Conservation (phyloP, 2,797 vertebrate species). For the Tenualosa ilisha region DNA sequence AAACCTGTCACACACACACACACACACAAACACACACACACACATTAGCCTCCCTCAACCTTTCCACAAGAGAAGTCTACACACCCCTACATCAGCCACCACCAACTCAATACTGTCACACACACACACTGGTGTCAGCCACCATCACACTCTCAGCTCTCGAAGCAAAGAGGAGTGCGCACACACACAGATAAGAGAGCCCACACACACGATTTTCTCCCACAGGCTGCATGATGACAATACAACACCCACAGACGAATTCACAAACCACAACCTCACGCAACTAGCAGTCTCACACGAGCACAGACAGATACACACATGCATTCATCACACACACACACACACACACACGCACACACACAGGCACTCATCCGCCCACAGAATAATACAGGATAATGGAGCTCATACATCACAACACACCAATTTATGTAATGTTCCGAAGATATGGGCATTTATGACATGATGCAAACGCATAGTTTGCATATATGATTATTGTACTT, state of each 20-base stretch:
- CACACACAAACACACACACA: not conserved
- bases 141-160: not conserved
- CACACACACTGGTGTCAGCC: not conserved
- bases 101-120: not conserved
- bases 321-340: not conserved
- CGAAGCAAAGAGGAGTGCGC: not conserved
- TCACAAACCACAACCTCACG: not conserved
- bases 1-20: not conserved
- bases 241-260: constrained; percentile 7
- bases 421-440: not conserved
- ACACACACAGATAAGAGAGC: not conserved
- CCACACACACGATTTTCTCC: not conserved
- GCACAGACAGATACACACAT: not conserved
- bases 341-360: constrained; percentile 3
- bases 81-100: not conserved
- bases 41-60: not conserved
- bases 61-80: not conserved
- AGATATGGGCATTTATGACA: not conserved
- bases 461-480: not conserved
- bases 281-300: not conserved
- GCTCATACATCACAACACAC: not conserved
- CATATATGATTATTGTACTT: no score
- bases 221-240: constrained; percentile 14
- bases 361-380: not conserved
- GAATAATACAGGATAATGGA: not conserved